These are phyloP conservation scores for Chauna torquata DNA, from an alignment of 2,113 vertebrate genomes.

Conservation along the genomic window DNA sequence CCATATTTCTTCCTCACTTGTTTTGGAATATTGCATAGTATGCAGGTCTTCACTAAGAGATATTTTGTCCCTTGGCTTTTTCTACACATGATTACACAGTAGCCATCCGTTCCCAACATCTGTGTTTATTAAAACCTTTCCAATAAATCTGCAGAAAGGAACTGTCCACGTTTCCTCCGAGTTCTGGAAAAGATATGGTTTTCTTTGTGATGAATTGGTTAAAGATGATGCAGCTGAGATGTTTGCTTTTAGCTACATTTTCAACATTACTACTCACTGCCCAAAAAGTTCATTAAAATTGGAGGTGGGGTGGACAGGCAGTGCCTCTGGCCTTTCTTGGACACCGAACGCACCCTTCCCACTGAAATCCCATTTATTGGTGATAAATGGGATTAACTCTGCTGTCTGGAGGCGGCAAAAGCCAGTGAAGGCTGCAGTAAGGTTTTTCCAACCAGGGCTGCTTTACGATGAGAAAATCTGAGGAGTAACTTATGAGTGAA, in stretches of 20 bases:
- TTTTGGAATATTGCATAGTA: constrained; percentile 21
- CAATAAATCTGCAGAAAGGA: constrained; percentile 58
- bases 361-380: background rate
- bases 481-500: background rate
- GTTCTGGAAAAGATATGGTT: background rate
- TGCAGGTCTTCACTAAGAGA: constrained; percentile 37
- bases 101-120: constrained; percentile 71
- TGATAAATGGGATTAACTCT: background rate
- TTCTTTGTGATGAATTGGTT: background rate
- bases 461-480: background rate
- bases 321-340: background rate
- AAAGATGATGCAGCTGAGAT: background rate
- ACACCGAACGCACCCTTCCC: background rate
- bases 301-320: background rate
- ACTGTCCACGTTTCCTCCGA: background rate
- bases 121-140: constrained; percentile 68
- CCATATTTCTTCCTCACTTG: constrained; percentile 10
- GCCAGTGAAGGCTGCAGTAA: background rate
- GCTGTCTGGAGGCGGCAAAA: background rate
- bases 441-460: background rate
- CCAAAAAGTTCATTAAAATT: background rate
- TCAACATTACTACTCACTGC: background rate
- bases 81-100: constrained; percentile 63
- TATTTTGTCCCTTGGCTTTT: constrained; percentile 62
- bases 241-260: background rate